phyloP scores from a whole-genome alignment of 2,113 vertebrate genomes.

The Ochotona curzoniae region DNA sequence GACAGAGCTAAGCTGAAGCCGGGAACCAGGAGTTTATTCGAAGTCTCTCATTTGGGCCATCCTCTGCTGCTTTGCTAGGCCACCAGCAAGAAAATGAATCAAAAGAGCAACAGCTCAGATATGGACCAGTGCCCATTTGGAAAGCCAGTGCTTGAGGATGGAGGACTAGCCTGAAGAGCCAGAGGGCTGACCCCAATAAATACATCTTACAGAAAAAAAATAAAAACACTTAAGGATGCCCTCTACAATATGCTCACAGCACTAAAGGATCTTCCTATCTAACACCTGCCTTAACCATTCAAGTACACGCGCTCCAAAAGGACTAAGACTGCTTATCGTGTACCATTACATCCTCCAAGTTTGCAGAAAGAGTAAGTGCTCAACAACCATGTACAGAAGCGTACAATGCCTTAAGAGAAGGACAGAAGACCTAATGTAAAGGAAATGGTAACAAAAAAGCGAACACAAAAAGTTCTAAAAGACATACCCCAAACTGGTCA shows the following conservation, averaged over 20 bases:
- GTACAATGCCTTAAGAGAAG: background rate
- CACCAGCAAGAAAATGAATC: too few relatives aligned
- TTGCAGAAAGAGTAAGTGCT: background rate
- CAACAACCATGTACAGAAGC: background rate
- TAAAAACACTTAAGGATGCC: background rate
- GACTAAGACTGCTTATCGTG: background rate
- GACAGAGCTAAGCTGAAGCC: too few relatives aligned
- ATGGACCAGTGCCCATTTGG: too few relatives aligned
- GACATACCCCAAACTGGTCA: background rate
- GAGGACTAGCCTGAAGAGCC: too few relatives aligned
- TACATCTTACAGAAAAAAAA: too few relatives aligned
- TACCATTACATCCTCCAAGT: background rate
- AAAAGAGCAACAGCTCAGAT: too few relatives aligned
- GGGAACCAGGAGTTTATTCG: too few relatives aligned
- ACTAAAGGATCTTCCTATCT: background rate
- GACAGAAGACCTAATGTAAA: background rate
- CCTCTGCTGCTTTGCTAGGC: too few relatives aligned
- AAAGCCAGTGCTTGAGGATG: too few relatives aligned
- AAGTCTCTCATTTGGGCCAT: too few relatives aligned
- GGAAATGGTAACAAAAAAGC: background rate
- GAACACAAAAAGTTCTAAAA: background rate
- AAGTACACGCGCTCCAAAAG: background rate
- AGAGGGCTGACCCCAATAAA: too few relatives aligned
- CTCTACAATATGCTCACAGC: background rate
- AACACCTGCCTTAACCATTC: background rate